A percentile compares a stretch with the other conserved stretches of the same genome.
Evolutionary conservation across 2,797 vertebrate species (phyloP).

Genomic region (Muraenolepis orangiensis): DNA sequence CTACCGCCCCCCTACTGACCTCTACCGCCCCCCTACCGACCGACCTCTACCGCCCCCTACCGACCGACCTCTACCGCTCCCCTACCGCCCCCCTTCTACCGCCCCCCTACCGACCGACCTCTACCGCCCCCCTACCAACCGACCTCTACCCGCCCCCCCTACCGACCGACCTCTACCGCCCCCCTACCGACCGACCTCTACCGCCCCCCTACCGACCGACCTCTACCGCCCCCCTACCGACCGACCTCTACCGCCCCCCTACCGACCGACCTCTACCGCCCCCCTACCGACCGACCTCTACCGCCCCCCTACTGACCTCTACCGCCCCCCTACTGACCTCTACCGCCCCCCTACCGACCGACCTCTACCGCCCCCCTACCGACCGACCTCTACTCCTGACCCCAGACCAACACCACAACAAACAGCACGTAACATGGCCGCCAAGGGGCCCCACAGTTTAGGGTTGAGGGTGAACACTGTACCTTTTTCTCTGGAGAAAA

Average conservation of each 20-base stretch:
- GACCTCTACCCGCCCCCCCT: conserved; percentile 8
- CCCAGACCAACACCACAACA: conserved; percentile 44
- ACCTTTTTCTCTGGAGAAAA: conserved; percentile 99
- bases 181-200: conserved; percentile 14
- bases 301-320: too few species aligned
- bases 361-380: conserved; percentile 20
- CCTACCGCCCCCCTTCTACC: conserved; percentile 11
- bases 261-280: conserved; percentile 19
- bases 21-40: conserved; percentile 17
- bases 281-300: conserved; percentile 14
- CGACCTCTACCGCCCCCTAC: conserved; percentile 13
- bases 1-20: conserved; percentile 17
- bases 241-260: conserved; percentile 10
- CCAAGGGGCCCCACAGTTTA: conserved; percentile 55
- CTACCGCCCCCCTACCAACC: conserved; percentile 17
- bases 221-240: conserved; percentile 20
- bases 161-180: conserved; percentile 19
- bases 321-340: conserved; percentile 16
- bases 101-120: too few species aligned
- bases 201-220: too few species aligned
- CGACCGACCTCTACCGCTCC: conserved; percentile 19
- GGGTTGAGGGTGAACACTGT: conserved; percentile 62
- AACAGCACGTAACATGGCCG: conserved; percentile 38
- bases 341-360: conserved; percentile 14
- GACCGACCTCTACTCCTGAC: conserved; percentile 1